Percentiles rank a stretch among this genome's conserved stretches.
These are phyloP conservation scores for Rostratula benghalensis DNA, from an alignment of 2,113 vertebrate genomes.

Conservation along the genomic window DNA sequence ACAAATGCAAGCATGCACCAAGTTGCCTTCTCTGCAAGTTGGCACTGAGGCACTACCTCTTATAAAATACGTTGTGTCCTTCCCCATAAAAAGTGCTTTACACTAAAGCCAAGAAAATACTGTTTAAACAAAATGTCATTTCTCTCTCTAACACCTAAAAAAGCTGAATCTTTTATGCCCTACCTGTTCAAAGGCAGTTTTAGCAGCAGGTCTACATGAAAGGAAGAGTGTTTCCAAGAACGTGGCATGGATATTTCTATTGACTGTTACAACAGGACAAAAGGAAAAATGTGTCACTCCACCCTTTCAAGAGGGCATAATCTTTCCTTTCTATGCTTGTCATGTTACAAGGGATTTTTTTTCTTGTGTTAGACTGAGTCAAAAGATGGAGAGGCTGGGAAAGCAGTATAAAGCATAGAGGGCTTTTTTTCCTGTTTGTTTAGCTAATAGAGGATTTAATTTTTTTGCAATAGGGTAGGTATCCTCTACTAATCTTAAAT, in stretches of 20 bases:
- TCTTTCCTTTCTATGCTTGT: neutral
- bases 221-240: conserved; percentile 23
- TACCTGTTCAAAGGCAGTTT: neutral
- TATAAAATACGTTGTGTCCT: neutral
- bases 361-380: neutral
- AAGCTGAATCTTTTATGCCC: neutral
- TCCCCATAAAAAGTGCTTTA: neutral
- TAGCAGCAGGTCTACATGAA: neutral
- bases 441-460: neutral
- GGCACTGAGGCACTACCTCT: neutral
- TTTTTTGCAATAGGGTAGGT: neutral
- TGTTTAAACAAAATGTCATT: neutral
- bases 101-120: neutral
- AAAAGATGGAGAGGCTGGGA: neutral
- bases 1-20: neutral
- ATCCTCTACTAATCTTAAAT: conserved; percentile 27
- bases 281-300: neutral
- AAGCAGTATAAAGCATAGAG: neutral
- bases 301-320: neutral
- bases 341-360: neutral
- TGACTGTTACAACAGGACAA: neutral
- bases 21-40: neutral
- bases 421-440: neutral
- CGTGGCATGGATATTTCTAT: neutral
- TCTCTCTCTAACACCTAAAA: neutral